Percentiles rank a stretch among this genome's conserved stretches.
Evolutionary conservation across 2,797 vertebrate species (phyloP).

Genomic region (Rousettus madagascariensis): DNA sequence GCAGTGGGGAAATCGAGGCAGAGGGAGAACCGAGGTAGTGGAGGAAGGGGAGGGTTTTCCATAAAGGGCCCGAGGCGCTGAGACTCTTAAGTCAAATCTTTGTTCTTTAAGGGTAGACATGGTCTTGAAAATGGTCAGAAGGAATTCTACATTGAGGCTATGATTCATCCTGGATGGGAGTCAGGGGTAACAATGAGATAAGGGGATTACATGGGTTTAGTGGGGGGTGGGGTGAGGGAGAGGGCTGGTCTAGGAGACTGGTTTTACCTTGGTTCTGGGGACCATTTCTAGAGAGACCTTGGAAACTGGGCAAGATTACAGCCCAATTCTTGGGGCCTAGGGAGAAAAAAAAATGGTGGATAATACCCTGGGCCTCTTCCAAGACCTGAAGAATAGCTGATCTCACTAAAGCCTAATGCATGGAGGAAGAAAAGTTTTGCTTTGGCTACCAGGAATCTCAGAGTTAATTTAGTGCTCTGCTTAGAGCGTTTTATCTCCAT

Average conservation of each 20-base stretch:
- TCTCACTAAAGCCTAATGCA: neutral
- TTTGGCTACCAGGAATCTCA: slow-evolving; percentile 32
- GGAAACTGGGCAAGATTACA: neutral
- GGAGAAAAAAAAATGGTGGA: neutral
- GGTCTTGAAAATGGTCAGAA: slow-evolving; percentile 8
- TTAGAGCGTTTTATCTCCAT: neutral
- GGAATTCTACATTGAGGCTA: neutral
- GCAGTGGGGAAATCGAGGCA: too few relatives aligned
- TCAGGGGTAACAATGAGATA: neutral
- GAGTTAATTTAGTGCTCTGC: neutral
- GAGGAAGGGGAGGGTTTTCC: neutral
- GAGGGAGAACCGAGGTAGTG: neutral
- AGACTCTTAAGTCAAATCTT: neutral
- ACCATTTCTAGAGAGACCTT: neutral
- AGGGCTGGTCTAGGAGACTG: neutral
- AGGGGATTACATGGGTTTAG: neutral
- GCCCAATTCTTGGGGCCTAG: neutral
- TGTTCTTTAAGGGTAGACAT: neutral
- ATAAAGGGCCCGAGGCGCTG: neutral
- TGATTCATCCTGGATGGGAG: neutral
- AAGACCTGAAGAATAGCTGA: neutral
- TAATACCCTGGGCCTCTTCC: neutral
- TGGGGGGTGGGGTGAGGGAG: neutral
- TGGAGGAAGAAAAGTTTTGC: neutral
- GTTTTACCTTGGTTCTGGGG: slow-evolving; percentile 11